phyloP scores from a whole-genome alignment of 2,797 vertebrate genomes.

The Pangasius krempfi region DNA sequence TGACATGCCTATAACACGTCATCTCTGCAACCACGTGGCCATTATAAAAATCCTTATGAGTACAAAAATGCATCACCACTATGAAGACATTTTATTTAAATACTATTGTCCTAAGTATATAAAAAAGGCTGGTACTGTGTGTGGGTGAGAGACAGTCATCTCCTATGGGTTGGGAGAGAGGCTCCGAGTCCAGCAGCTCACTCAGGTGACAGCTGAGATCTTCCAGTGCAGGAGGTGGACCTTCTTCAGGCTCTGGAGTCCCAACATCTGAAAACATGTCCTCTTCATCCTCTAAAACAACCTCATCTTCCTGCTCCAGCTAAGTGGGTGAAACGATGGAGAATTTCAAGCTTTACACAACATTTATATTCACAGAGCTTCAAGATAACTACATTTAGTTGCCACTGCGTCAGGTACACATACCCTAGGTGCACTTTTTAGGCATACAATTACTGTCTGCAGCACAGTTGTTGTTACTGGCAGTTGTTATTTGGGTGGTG shows the following conservation, averaged over 20 bases:
- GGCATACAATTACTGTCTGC: neutral
- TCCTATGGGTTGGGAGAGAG: slow-evolving; percentile 44
- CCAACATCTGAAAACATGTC: neutral
- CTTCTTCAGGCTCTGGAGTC: slow-evolving; percentile 34
- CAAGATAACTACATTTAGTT: neutral
- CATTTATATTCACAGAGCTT: neutral
- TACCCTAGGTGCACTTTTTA: neutral
- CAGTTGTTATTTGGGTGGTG: neutral
- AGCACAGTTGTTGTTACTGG: neutral
- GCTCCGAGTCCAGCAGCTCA: slow-evolving; percentile 53
- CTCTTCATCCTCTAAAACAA: slow-evolving; percentile 30
- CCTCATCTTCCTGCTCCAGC: slow-evolving; percentile 20
- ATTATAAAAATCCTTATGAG: neutral
- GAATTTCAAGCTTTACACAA: neutral
- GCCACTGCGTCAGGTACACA: too few species aligned
- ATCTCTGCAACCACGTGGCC: neutral
- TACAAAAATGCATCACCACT: neutral
- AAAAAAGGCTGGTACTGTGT: slow-evolving; percentile 59
- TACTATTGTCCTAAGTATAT: neutral
- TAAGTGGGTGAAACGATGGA: neutral
- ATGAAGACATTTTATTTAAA: neutral
- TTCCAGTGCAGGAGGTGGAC: slow-evolving; percentile 41
- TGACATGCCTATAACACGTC: neutral
- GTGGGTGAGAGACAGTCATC: slow-evolving; percentile 48
- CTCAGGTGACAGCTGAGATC: slow-evolving; percentile 54